Percentiles rank a stretch among this genome's conserved stretches.
Evolutionary conservation across 1,140 invertebrate species (phyloP).

Genomic region (Reticulitermes speratus): DNA sequence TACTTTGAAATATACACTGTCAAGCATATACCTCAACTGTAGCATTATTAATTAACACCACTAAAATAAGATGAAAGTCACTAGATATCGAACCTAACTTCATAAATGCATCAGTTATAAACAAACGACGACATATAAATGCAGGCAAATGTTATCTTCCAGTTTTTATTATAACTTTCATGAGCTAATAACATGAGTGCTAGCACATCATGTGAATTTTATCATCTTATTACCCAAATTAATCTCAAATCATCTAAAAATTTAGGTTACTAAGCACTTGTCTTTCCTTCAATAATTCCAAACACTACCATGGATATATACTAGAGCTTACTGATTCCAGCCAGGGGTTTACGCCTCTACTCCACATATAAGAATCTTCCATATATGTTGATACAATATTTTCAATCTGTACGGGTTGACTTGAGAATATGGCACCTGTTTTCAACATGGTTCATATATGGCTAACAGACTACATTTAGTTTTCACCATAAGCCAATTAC

Average conservation of each 20-base stretch:
- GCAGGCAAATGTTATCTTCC: neutral
- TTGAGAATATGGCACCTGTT: neutral
- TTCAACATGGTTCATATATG: neutral
- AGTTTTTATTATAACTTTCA: neutral
- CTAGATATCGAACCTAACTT: neutral
- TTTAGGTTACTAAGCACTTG: neutral
- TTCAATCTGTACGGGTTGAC: neutral
- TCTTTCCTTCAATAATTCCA: neutral
- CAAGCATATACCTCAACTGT: neutral
- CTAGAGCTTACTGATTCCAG: too few species aligned
- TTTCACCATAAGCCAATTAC: neutral
- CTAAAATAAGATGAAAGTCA: neutral
- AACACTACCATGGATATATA: too few species aligned
- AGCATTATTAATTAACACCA: neutral
- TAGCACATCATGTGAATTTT: too few species aligned
- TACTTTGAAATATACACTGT: neutral
- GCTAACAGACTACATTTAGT: neutral
- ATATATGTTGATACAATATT: neutral
- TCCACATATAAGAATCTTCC: too few species aligned
- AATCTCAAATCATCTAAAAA: neutral
- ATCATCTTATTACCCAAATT: neutral
- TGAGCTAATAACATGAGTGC: too few species aligned
- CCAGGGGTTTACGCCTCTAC: too few species aligned
- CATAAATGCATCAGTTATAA: constrained; percentile 2
- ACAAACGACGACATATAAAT: neutral